Percentiles rank a stretch among this genome's conserved stretches.
phyloP scores from a whole-genome alignment of 2,113 vertebrate species.

The Lota lota region DNA sequence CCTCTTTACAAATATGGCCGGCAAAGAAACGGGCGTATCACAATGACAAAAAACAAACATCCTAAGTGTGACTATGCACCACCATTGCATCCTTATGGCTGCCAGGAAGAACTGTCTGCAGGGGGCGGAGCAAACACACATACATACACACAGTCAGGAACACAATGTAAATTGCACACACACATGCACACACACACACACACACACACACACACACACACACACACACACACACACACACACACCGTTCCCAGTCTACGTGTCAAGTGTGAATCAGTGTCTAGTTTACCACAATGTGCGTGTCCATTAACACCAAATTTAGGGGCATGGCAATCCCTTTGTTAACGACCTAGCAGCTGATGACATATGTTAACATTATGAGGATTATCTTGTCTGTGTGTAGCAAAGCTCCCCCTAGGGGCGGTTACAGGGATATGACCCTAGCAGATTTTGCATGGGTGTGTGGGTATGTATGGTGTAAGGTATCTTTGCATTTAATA shows the following conservation, averaged over 20 bases:
- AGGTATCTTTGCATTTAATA: neutral
- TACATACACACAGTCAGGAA: too few species aligned
- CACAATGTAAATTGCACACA: too few species aligned
- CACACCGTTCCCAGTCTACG: too few species aligned
- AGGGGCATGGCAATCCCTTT: neutral
- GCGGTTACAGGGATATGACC: constrained; percentile 38
- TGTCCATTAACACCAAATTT: neutral
- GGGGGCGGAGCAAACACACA: constrained; percentile 1
- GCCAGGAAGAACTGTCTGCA: constrained; percentile 12
- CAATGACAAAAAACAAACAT: constrained; percentile 1
- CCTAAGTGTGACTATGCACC: constrained; percentile 7
- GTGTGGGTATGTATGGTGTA: neutral
- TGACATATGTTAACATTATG: constrained; percentile 13
- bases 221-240: too few species aligned
- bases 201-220: constrained; percentile 2
- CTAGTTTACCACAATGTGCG: too few species aligned
- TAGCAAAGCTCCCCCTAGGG: constrained; percentile 60
- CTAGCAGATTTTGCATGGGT: neutral
- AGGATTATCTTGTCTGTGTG: constrained; percentile 31
- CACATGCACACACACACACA: constrained; percentile 3
- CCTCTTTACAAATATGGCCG: constrained; percentile 1
- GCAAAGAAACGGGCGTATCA: constrained; percentile 12
- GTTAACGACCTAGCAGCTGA: neutral
- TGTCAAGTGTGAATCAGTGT: too few species aligned
- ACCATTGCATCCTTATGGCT: constrained; percentile 23